These are phyloP conservation scores for Botia almorhae DNA, from an alignment of 2,797 vertebrate species.

Conservation along the genomic window DNA sequence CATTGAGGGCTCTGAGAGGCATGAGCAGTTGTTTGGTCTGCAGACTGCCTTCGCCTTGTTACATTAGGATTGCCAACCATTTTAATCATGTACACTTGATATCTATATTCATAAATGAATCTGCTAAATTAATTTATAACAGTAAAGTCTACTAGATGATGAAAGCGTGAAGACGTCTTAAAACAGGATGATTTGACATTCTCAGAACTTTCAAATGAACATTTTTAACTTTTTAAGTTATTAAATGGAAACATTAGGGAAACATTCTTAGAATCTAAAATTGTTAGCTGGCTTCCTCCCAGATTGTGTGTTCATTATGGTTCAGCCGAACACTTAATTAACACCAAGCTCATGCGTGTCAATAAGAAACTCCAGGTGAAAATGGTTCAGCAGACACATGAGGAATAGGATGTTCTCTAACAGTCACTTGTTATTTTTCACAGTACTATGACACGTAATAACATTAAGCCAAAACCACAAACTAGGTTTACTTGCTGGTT, in stretches of 20 bases:
- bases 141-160: too few relatives aligned
- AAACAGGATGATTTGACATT: too few relatives aligned
- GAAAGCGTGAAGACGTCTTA: too few relatives aligned
- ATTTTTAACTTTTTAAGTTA: too few relatives aligned
- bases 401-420: conserved; percentile 14
- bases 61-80: too few relatives aligned
- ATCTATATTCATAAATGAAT: too few relatives aligned
- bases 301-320: not conserved
- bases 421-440: conserved; percentile 22
- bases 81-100: too few relatives aligned
- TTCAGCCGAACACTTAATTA: conserved; percentile 7
- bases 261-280: too few relatives aligned
- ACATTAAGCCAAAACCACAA: not conserved
- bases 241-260: too few relatives aligned
- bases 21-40: not conserved
- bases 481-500: conserved; percentile 10
- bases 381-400: conserved; percentile 19
- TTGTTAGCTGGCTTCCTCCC: too few relatives aligned
- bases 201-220: too few relatives aligned
- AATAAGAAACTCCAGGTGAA: conserved; percentile 43
- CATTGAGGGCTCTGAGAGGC: not conserved
- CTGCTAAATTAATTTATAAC: not conserved
- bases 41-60: too few relatives aligned
- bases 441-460: not conserved
- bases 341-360: conserved; percentile 31